These are phyloP conservation scores for Brachyhypopomus gauderio DNA, from an alignment of 2,113 vertebrate genomes.

Conservation along the genomic window DNA sequence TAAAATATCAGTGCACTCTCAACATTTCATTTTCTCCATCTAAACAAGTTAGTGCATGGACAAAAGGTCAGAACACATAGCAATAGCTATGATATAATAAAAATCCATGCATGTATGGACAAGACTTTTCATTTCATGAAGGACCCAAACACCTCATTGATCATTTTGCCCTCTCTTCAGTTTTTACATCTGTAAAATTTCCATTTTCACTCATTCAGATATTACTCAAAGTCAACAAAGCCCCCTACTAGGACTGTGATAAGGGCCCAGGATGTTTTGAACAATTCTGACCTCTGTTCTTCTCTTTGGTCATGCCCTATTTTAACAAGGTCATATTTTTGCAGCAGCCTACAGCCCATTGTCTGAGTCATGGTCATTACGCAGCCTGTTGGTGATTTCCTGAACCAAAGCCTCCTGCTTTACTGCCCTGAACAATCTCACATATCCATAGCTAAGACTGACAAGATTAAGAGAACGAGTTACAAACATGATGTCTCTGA, in stretches of 20 bases:
- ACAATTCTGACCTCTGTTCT: not conserved
- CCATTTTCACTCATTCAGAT: not conserved
- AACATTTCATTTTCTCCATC: too few species aligned
- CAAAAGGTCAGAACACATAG: too few species aligned
- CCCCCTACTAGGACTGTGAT: not conserved
- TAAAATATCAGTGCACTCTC: too few species aligned
- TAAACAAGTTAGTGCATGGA: too few species aligned
- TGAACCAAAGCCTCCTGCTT: not conserved
- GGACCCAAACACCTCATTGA: too few species aligned
- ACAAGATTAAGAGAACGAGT: not conserved
- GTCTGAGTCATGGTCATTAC: not conserved
- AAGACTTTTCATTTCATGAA: too few species aligned
- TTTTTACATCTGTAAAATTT: not conserved
- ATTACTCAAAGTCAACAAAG: not conserved
- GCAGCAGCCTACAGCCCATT: not conserved
- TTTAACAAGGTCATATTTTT: slow-evolving; percentile 2
- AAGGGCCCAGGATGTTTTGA: not conserved
- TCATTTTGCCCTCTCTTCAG: too few species aligned
- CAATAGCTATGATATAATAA: too few species aligned
- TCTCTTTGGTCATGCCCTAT: not conserved
- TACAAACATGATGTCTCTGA: not conserved
- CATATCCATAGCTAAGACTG: slow-evolving; percentile 8
- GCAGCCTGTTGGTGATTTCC: not conserved
- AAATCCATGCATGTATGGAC: too few species aligned
- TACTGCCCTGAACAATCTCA: slow-evolving; percentile 5